Percentiles rank a stretch among this genome's conserved stretches.
phyloP scores from a whole-genome alignment of 2,113 vertebrate species.

The Platanista minor region DNA sequence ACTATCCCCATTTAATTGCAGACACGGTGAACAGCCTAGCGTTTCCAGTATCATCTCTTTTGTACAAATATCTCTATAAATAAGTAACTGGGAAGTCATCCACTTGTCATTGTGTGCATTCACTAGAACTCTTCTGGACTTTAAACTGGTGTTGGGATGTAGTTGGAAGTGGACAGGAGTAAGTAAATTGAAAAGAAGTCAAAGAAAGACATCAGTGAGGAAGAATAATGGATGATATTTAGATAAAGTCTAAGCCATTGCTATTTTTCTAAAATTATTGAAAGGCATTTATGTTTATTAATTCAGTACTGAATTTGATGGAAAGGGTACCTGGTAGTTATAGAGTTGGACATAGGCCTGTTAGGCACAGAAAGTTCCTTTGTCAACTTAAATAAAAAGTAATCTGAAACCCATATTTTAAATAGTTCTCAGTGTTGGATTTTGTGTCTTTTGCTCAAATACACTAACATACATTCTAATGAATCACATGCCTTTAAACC shows the following conservation, averaged over 20 bases:
- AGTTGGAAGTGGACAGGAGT: background rate
- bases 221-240: background rate
- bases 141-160: background rate
- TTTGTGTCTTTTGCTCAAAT: background rate
- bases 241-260: background rate
- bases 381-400: background rate
- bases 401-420: background rate
- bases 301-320: background rate
- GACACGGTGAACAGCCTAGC: background rate
- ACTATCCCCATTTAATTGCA: background rate
- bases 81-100: background rate
- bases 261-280: background rate
- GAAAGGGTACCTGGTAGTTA: background rate
- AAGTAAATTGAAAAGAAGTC: background rate
- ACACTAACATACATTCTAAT: background rate
- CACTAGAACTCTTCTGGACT: background rate
- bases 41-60: background rate
- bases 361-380: background rate
- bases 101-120: background rate
- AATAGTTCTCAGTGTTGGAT: background rate
- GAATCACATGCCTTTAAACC: background rate
- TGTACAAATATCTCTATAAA: background rate
- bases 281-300: background rate
- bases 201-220: background rate
- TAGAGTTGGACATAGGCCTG: background rate